These are phyloP conservation scores for Heliconius ethilla DNA, from an alignment of 2,888 invertebrate genomes.

Conservation along the genomic window DNA sequence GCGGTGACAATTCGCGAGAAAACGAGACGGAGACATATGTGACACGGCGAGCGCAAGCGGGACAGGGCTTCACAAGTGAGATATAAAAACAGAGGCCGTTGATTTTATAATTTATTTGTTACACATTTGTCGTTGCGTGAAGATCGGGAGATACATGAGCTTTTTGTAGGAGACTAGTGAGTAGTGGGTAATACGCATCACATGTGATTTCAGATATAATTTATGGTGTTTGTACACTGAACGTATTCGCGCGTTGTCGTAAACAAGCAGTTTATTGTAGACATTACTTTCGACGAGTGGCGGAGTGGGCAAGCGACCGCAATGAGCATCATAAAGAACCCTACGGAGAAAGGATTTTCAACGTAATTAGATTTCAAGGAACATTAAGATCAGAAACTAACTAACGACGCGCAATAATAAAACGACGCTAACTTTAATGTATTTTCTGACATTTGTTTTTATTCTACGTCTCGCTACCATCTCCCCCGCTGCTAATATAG, in stretches of 20 bases:
- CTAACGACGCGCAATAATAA: slow-evolving; percentile 39
- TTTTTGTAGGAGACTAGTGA: slow-evolving; percentile 74
- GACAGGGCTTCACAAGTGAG: slow-evolving; percentile 60
- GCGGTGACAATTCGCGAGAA: slow-evolving; percentile 63
- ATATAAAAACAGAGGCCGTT: slow-evolving; percentile 77
- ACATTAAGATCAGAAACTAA: slow-evolving; percentile 45
- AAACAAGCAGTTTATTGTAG: slow-evolving; percentile 62
- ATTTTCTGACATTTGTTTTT: slow-evolving; percentile 27
- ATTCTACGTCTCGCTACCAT: slow-evolving; percentile 25
- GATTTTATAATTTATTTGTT: slow-evolving; percentile 82
- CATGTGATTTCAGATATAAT: slow-evolving; percentile 80
- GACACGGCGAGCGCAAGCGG: slow-evolving; percentile 51
- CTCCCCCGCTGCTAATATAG: no score
- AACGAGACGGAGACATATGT: slow-evolving; percentile 57
- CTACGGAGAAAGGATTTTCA: slow-evolving; percentile 44
- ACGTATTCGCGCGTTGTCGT: slow-evolving; percentile 68
- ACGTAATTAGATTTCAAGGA: slow-evolving; percentile 45
- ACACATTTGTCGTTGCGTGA: slow-evolving; percentile 82
- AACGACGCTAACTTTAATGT: slow-evolving; percentile 38
- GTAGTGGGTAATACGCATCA: slow-evolving; percentile 76
- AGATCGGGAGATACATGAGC: slow-evolving; percentile 80
- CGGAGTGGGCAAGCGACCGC: slow-evolving; percentile 52
- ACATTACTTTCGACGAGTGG: slow-evolving; percentile 53
- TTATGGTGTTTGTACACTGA: slow-evolving; percentile 76
- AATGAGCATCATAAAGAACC: slow-evolving; percentile 50